These are phyloP conservation scores for Eupelmus urozonus DNA, from an alignment of 2,888 invertebrate genomes.

Conservation along the genomic window DNA sequence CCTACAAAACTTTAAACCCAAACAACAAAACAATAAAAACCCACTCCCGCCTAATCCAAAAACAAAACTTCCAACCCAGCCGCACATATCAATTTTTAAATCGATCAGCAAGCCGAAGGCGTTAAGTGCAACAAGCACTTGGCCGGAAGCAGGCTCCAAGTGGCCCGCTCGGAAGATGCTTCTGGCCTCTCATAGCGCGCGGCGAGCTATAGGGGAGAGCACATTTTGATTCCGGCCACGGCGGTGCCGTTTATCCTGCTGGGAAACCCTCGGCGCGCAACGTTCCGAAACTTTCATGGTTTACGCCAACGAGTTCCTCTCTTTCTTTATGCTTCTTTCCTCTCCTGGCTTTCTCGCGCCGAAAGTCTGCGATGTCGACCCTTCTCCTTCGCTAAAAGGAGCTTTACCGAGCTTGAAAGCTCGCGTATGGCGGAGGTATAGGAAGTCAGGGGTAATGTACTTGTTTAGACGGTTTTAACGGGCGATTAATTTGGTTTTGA, in stretches of 20 bases:
- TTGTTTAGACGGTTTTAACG: background rate
- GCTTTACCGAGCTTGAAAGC: slow-evolving; percentile 11
- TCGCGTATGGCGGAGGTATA: background rate
- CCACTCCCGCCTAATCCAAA: too few relatives aligned
- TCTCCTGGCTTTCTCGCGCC: too few relatives aligned
- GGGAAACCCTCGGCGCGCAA: background rate
- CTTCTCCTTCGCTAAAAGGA: slow-evolving; percentile 8
- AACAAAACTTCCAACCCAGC: too few relatives aligned
- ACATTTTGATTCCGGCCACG: slow-evolving; percentile 39
- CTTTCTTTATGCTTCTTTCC: background rate
- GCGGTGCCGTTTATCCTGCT: slow-evolving; percentile 18
- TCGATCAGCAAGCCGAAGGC: too few relatives aligned
- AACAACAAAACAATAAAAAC: too few relatives aligned
- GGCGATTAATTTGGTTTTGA: background rate
- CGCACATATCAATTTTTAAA: too few relatives aligned
- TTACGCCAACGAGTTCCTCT: slow-evolving; percentile 31
- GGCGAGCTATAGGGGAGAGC: too few relatives aligned
- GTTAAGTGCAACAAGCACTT: background rate
- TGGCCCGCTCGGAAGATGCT: too few relatives aligned
- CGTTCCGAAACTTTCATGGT: slow-evolving; percentile 41
- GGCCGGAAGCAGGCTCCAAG: too few relatives aligned
- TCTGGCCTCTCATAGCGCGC: too few relatives aligned
- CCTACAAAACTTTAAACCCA: too few relatives aligned
- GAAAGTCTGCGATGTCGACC: too few relatives aligned
- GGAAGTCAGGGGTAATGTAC: background rate